Base-by-base conservation (phyloP, 1,140 invertebrate genomes). In the Drosophila santomea region DNA sequence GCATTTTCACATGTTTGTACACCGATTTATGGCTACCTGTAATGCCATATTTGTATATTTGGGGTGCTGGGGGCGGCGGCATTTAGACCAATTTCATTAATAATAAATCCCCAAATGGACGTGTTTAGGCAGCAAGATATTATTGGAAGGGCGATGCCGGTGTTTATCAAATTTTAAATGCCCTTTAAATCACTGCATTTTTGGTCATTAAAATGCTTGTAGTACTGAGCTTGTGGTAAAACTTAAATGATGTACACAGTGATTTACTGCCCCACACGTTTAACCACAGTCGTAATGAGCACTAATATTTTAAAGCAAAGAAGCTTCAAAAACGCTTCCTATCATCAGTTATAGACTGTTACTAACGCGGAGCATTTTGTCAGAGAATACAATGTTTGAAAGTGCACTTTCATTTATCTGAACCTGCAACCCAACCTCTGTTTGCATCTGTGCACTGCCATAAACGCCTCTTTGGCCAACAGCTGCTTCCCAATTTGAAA, bases 1-100 rank as follows among this genome's bases (percentile, higher is more conserved):
- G 41, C 56, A 61, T 25, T 68, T 52, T 54, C 28, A 43, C 44
- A 41, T 71, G 67, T 69, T 71, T 71, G 68, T 48, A 71, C 51
- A 8, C 43, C 51, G 36, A 57, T 69, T 48, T 72, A 71, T 71
- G 66, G 35, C 50, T 28, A 57, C 39, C 64, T 71, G n/a, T 71
- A 50, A 58, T 50, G 25, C 35, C 62, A 5, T 23, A 66, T 25
- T 38, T 17, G 5, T 15, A 14, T 39, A 12, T 14, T 39, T 39
- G 38, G 57, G 25, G 44, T 25, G 25, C 25, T 57, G 25, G 58
- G 58, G 20, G 20, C 20, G 59, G 14, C 17, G 43, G n/a, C 32
- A 36, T 35, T 38, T 12, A 10, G 45, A 6, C 20, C 57, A 43
- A 15, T 28, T 38, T 36, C 50, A 68, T 66, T 47, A 68, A 68